Conservation (phyloP, 2,888 invertebrate species). For the Andrena dorsata region DNA sequence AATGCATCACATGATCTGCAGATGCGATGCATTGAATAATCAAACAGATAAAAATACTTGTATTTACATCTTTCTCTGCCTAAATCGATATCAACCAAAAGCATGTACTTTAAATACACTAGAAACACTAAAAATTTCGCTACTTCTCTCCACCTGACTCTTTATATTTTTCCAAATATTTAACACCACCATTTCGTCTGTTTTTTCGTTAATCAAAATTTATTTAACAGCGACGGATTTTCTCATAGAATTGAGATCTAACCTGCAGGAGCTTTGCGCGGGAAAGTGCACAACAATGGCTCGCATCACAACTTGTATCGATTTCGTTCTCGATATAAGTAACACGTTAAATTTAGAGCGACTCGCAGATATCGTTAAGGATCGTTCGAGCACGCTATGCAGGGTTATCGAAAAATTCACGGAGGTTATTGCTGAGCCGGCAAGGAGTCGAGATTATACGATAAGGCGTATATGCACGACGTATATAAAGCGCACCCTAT, state of each 20-base stretch:
- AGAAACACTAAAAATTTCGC: no score
- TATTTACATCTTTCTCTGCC: no score
- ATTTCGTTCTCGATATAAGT: slow-evolving; percentile 17
- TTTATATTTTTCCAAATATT: no score
- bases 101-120: no score
- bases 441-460: slow-evolving; percentile 33
- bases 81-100: no score
- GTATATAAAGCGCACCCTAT: slow-evolving; percentile 13
- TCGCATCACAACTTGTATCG: slow-evolving; percentile 17
- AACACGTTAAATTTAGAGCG: slow-evolving; percentile 29
- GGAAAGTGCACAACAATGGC: background rate
- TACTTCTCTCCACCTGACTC: no score
- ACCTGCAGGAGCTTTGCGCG: background rate
- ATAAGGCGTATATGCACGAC: slow-evolving; percentile 9
- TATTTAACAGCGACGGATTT: background rate
- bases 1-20: background rate
- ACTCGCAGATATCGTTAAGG: slow-evolving; percentile 22
- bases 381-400: slow-evolving; percentile 31
- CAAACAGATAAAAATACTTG: no score
- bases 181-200: no score
- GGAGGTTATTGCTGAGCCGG: slow-evolving; percentile 33
- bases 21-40: no score
- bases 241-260: background rate
- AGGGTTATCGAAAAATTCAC: slow-evolving; percentile 41
- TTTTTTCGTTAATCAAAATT: no score